Conservation (phyloP, 2,797 vertebrate genomes). For the Pelobates cultripes region DNA sequence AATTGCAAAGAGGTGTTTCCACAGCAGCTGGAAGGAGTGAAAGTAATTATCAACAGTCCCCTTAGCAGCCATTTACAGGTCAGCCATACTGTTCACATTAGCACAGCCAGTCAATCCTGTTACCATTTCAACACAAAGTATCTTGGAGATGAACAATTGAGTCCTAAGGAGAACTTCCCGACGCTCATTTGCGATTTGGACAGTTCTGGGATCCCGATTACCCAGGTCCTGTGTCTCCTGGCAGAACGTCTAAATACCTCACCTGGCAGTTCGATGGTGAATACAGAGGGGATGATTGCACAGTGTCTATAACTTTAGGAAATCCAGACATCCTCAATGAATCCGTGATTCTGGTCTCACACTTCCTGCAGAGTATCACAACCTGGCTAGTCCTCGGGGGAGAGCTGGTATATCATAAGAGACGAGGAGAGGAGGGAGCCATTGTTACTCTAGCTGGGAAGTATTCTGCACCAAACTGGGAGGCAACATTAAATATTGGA, state of each 20-base stretch:
- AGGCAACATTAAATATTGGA: constrained; percentile 88
- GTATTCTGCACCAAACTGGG: constrained; percentile 91
- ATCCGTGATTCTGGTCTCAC: constrained; percentile 92
- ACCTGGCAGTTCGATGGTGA: constrained; percentile 95
- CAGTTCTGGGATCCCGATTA: constrained; percentile 88
- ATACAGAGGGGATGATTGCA: constrained; percentile 91
- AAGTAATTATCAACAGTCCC: constrained; percentile 89
- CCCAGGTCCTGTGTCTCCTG: constrained; percentile 85
- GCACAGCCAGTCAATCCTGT: constrained; percentile 83
- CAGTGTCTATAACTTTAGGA: constrained; percentile 88
- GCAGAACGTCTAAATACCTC: constrained; percentile 86
- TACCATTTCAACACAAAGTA: constrained; percentile 91
- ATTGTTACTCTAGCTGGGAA: constrained; percentile 93
- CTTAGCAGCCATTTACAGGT: constrained; percentile 96
- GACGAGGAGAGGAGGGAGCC: constrained; percentile 90
- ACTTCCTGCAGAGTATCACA: constrained; percentile 94
- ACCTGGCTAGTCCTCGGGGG: constrained; percentile 89
- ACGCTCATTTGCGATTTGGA: constrained; percentile 88
- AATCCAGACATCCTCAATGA: constrained; percentile 90
- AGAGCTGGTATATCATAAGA: constrained; percentile 92
- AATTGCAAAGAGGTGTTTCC: constrained; percentile 95
- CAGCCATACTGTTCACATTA: constrained; percentile 89
- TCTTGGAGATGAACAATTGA: constrained; percentile 70
- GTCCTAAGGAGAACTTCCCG: constrained; percentile 82
- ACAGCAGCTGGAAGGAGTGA: constrained; percentile 93